Conservation (phyloP, 2,797 vertebrate species). For the Odontamblyopus lacepedii region DNA sequence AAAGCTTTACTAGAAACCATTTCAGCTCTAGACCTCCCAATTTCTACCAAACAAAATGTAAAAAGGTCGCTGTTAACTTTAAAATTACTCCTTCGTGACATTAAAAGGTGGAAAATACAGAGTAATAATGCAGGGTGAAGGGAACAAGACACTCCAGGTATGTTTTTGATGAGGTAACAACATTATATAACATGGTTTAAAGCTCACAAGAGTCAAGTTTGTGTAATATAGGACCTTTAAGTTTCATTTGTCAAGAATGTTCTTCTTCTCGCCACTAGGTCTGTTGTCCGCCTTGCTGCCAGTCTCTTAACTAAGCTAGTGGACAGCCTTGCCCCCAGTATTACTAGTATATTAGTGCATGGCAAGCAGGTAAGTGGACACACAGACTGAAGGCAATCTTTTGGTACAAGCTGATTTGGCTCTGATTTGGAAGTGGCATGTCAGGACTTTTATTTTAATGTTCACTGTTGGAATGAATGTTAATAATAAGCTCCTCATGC, state of each 20-base stretch:
- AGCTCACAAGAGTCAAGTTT: no score
- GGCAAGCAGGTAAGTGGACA: conserved; percentile 97
- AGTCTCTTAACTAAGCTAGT: conserved; percentile 99
- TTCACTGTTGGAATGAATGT: conserved; percentile 70
- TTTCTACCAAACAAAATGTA: no score
- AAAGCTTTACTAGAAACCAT: no score
- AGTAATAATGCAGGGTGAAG: no score
- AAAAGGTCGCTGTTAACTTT: no score
- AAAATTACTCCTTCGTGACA: no score
- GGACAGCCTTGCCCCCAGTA: conserved; percentile 99
- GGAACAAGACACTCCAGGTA: no score
- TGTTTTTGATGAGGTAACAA: no score
- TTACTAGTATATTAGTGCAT: conserved; percentile 99
- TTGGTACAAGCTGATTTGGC: conserved; percentile 11
- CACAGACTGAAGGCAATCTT: conserved; percentile 35
- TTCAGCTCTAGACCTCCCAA: no score
- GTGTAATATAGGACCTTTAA: no score
- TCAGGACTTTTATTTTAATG: conserved; percentile 66
- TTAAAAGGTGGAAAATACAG: no score
- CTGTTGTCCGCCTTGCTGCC: conserved; percentile 95
- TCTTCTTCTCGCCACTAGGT: conserved; percentile 91
- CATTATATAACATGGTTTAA: no score
- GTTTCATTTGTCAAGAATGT: conserved; percentile 72
- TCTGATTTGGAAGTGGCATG: conserved; percentile 23
- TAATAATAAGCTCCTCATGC: conserved; percentile 51